Percentiles rank a stretch among this genome's conserved stretches.
Evolutionary conservation across 2,113 vertebrate species (phyloP).

Genomic region (Perca schrenkii): DNA sequence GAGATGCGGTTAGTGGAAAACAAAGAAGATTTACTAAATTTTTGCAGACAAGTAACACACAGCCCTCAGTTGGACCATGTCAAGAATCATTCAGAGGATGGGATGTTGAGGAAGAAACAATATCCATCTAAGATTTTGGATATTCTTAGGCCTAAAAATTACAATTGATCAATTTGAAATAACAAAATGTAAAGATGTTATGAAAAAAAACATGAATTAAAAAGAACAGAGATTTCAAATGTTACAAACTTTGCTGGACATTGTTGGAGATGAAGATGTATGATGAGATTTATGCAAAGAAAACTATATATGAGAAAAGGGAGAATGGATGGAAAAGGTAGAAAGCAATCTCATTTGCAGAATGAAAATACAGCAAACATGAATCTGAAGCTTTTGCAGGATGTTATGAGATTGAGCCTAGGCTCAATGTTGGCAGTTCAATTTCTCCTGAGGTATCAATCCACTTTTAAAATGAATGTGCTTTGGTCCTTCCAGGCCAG

Average conservation of each 20-base stretch:
- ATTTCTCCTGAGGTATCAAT: neutral
- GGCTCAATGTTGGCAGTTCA: neutral
- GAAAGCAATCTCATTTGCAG: neutral
- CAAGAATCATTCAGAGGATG: neutral
- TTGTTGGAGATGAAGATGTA: neutral
- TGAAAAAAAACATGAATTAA: neutral
- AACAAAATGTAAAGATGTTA: neutral
- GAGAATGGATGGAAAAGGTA: neutral
- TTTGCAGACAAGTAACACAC: neutral
- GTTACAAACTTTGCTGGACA: neutral
- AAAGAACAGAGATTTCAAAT: neutral
- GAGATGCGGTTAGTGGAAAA: neutral
- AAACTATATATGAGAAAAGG: neutral
- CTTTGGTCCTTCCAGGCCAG: conserved; percentile 62
- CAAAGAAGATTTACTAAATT: neutral
- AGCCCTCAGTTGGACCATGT: neutral
- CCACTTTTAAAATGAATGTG: neutral
- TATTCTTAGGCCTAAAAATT: neutral
- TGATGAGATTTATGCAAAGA: neutral
- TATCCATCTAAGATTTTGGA: neutral
- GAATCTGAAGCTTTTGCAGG: neutral
- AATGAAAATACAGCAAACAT: neutral
- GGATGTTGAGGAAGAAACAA: neutral
- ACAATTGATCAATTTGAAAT: neutral
- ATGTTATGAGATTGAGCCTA: neutral